Evolutionary conservation across 2,797 vertebrate species (phyloP).

Genomic region (Chrosomus eos): DNA sequence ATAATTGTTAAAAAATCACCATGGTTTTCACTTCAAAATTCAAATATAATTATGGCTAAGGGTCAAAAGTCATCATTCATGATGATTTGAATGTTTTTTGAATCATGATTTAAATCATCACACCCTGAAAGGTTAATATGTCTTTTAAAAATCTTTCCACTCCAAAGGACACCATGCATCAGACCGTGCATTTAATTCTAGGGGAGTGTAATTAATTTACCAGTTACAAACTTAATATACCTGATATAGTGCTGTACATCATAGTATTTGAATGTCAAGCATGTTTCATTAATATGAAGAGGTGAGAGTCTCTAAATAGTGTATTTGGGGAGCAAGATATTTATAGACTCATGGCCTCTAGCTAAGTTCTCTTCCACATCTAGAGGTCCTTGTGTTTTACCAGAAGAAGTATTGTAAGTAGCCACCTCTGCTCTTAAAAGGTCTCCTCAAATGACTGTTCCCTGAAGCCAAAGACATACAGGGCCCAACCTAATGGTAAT

Average conservation of each 20-base stretch:
- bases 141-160: background rate
- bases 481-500: background rate
- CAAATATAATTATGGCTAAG: background rate
- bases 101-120: background rate
- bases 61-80: background rate
- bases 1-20: background rate
- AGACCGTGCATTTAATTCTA: background rate
- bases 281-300: background rate
- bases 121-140: background rate
- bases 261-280: slow-evolving; percentile 2
- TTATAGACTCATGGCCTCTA: background rate
- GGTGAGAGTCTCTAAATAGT: background rate
- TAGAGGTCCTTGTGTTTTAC: slow-evolving; percentile 24
- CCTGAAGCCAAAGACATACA: background rate
- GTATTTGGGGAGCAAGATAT: background rate
- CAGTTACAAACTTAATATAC: background rate
- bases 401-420: slow-evolving; percentile 17
- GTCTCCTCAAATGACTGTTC: slow-evolving; percentile 35
- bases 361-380: background rate
- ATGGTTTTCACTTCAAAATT: background rate
- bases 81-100: background rate
- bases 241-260: background rate
- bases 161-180: background rate
- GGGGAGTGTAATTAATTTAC: slow-evolving; percentile 9
- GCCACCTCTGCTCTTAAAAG: slow-evolving; percentile 21